Conservation (phyloP, 2,113 vertebrate species). For the Toxotes chatareus region DNA sequence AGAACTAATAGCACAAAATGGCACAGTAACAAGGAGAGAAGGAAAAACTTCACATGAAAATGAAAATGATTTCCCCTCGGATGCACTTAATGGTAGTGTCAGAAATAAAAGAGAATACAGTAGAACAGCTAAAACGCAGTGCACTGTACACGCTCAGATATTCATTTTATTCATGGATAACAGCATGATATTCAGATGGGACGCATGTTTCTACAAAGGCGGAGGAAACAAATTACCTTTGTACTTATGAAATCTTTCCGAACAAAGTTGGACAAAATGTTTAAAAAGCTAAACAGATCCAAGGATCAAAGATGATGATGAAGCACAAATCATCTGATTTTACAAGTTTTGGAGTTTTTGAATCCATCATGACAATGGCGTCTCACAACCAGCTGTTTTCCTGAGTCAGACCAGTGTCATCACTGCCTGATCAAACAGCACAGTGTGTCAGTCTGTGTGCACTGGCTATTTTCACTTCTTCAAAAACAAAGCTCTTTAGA, state of each 20-base stretch:
- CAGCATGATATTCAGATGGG: not conserved
- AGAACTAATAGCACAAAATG: constrained; percentile 11
- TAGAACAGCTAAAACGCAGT: not conserved
- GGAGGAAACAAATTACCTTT: not conserved
- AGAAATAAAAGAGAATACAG: not conserved
- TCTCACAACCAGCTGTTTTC: not conserved
- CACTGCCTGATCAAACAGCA: constrained; percentile 10
- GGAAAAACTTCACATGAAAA: constrained; percentile 4
- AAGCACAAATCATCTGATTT: not conserved
- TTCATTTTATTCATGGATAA: not conserved
- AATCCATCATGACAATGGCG: not conserved
- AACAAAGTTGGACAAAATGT: not conserved
- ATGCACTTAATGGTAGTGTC: constrained; percentile 20
- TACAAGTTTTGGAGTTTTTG: not conserved
- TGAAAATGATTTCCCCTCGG: not conserved
- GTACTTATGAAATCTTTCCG: not conserved
- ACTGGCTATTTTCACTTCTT: constrained; percentile 13
- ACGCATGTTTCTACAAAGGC: not conserved
- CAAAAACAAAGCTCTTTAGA: constrained; percentile 8
- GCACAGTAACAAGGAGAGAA: not conserved
- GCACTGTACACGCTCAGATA: not conserved
- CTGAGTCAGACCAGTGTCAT: constrained; percentile 40
- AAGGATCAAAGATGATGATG: not conserved
- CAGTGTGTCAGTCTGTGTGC: not conserved
- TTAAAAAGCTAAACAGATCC: not conserved